These are phyloP conservation scores for Pangasius mekongensis DNA, from an alignment of 2,797 vertebrate species.

Conservation along the genomic window DNA sequence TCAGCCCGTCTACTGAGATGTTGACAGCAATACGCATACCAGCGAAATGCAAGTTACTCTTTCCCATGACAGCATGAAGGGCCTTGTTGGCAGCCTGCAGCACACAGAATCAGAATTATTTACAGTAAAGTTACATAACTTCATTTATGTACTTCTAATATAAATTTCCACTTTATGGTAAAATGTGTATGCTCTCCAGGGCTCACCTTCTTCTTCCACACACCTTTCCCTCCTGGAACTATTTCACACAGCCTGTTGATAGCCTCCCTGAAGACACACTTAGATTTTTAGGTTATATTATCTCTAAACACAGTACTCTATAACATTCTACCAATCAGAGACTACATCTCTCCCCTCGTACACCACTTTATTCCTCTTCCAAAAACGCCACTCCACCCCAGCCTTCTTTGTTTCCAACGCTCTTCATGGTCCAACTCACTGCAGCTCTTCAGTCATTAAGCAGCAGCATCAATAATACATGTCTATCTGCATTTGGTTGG, in stretches of 20 bases:
- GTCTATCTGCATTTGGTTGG: constrained; percentile 64
- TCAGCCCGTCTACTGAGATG: constrained; percentile 91
- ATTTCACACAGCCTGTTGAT: constrained; percentile 95
- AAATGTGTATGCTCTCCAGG: not conserved
- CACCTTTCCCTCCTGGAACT: constrained; percentile 88
- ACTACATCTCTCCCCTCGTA: not conserved
- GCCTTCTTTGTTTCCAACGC: constrained; percentile 49
- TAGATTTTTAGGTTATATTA: not conserved
- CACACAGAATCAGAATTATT: constrained; percentile 3
- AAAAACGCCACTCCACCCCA: not conserved
- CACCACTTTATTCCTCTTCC: not conserved
- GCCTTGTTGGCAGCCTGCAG: constrained; percentile 86
- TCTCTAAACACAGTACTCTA: not conserved
- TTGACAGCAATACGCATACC: constrained; percentile 92
- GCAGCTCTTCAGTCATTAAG: constrained; percentile 78
- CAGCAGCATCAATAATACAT: constrained; percentile 84
- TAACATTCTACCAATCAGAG: not conserved
- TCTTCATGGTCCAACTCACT: constrained; percentile 65
- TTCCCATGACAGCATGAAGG: constrained; percentile 89
- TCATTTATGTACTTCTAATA: not conserved
- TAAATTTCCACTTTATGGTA: no score
- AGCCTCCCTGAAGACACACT: constrained; percentile 82
- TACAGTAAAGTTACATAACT: not conserved
- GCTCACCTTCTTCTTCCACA: constrained; percentile 94
- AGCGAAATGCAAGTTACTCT: constrained; percentile 93